Base-by-base conservation (phyloP, 2,888 invertebrate genomes). In the Pogonocherus hispidulus region DNA sequence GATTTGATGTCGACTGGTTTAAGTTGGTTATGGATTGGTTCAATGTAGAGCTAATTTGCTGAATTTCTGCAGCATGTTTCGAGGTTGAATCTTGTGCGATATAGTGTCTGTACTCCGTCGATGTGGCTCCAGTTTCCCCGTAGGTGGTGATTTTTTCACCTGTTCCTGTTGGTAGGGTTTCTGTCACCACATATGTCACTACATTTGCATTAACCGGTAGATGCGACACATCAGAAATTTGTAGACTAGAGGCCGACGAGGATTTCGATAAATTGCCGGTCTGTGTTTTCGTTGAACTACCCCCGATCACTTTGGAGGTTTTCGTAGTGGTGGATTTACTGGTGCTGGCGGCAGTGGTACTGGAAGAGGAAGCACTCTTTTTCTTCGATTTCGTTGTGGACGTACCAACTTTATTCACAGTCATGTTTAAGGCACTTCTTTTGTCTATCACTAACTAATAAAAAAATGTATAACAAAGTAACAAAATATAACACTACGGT, bases 61-160 rank as follows among this genome's bases (percentile, higher is more conserved):
- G 80, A 19, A 85, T 84, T 23, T 81, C 78, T 9, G 83, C 76
- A 23, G 80, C 68, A 52, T 79, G 77, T 23, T 76, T 70, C 1
- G 79, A 60, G 1, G 82, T 75, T 3, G 78, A 71, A 22, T 83
- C 82, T 67, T 82, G 80, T 22, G 78, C 74, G 3, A 85, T 77
- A 62, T 81, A 82, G 74, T 86, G 86, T 46, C 83, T 71, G 64
- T 85, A 85, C 75, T 86, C 85, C 1, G 85, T 85, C 27, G 82
- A 80, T 2, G 83, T 82, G 11, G 80, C 79, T 3, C 84, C 83
- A 0, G 80, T 60, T 62, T 84, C 84, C 14, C 77, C 78, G 66
- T 84, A 85, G 2, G 81, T 82, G 2, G 86, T 86, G 8, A 86
- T 81, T 77, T 84, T 86, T 77, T 86, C 85, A 18, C 84, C 84